Conservation (phyloP, 2,797 vertebrate genomes). For the Acrossocheilus fasciatus region DNA sequence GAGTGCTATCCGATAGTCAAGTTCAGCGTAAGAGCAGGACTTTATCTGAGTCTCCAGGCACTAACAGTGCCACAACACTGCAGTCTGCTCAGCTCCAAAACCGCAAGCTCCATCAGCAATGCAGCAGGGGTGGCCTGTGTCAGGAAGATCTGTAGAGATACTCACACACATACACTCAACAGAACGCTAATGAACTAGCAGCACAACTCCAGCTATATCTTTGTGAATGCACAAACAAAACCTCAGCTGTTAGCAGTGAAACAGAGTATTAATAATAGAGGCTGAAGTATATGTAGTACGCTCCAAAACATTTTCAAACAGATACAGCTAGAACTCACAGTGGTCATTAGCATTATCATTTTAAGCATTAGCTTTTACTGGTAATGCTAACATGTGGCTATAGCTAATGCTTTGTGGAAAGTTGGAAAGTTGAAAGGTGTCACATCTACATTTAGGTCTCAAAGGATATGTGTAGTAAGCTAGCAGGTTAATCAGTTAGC, state of each 20-base stretch:
- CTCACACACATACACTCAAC: constrained; percentile 26
- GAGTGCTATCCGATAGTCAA: constrained; percentile 42
- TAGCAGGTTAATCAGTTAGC: not conserved
- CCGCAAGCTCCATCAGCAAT: constrained; percentile 43
- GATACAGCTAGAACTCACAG: not conserved
- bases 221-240: constrained; percentile 13
- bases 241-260: not conserved
- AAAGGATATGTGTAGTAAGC: not conserved
- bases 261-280: constrained; percentile 1
- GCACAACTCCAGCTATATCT: not conserved
- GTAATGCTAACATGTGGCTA: not conserved
- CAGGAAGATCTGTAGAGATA: constrained; percentile 42
- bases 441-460: not conserved
- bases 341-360: not conserved
- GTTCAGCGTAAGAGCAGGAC: constrained; percentile 22
- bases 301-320: not conserved
- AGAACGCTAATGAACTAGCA: constrained; percentile 40
- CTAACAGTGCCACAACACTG: constrained; percentile 32
- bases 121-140: constrained; percentile 53
- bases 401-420: not conserved
- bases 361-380: not conserved
- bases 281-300: not conserved
- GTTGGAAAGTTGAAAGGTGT: not conserved
- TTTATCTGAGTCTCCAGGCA: constrained; percentile 34
- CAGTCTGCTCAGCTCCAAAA: constrained; percentile 38